phyloP scores from a whole-genome alignment of 64 coral and sea anemone species.

The Catalaphyllia jardinei region DNA sequence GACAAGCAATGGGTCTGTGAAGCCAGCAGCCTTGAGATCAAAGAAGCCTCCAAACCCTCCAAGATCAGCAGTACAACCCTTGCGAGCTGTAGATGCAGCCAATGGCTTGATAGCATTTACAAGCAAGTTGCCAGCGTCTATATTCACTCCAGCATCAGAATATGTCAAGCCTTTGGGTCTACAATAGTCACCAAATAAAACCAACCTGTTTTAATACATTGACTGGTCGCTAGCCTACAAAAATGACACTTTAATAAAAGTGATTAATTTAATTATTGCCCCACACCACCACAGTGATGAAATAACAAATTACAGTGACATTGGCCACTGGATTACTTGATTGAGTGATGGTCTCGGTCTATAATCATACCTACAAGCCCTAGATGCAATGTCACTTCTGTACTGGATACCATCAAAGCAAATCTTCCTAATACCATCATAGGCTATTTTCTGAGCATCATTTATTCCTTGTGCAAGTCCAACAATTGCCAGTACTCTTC shows the following conservation, averaged over 20 bases:
- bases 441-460: conserved; percentile 76
- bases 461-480: conserved; percentile 58
- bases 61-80: conserved; percentile 80
- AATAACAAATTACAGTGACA: too few species aligned
- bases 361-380: conserved; percentile 48
- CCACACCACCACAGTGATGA: too few species aligned
- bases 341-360: background rate
- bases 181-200: background rate
- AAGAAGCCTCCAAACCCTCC: conserved; percentile 94
- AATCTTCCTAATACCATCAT: conserved; percentile 68
- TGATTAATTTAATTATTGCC: too few species aligned
- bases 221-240: too few species aligned
- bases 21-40: conserved; percentile 88
- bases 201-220: too few species aligned
- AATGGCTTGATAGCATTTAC: conserved; percentile 91
- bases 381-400: conserved; percentile 86
- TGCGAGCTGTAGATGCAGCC: conserved; percentile 60
- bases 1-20: conserved; percentile 87
- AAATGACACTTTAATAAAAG: too few species aligned
- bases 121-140: conserved; percentile 84
- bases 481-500: conserved; percentile 82
- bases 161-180: conserved; percentile 71
- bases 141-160: conserved; percentile 77
- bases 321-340: too few species aligned
- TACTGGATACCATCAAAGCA: conserved; percentile 85